Conservation (phyloP, 2,797 vertebrate species). For the Girardinus metallicus region DNA sequence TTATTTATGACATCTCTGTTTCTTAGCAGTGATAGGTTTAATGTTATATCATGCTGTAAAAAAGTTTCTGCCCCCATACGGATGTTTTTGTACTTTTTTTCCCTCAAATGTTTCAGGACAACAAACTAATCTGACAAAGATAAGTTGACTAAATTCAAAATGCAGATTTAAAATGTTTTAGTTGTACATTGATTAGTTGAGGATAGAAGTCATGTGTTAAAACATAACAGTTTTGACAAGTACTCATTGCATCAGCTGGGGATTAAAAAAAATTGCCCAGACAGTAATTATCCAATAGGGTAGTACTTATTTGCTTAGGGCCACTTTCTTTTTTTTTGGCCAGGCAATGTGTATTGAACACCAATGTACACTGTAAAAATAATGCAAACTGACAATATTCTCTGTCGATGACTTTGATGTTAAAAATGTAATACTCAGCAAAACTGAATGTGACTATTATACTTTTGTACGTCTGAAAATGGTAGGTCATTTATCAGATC, state of each 20-base stretch:
- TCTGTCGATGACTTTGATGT: not conserved
- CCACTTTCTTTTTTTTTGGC: not conserved
- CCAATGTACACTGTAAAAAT: not conserved
- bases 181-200: not conserved
- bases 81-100: not conserved
- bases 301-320: too few species aligned
- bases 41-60: not conserved
- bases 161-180: not conserved
- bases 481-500: not conserved
- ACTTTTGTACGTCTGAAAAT: not conserved
- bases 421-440: not conserved
- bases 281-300: not conserved
- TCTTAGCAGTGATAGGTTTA: not conserved
- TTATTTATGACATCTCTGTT: not conserved
- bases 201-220: not conserved
- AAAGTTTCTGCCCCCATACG: not conserved
- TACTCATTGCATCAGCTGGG: not conserved
- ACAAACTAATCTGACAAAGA: not conserved
- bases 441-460: not conserved
- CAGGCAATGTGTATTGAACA: not conserved
- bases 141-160: not conserved
- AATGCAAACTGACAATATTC: not conserved
- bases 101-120: not conserved
- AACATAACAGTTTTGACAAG: not conserved
- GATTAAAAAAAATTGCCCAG: not conserved